These are phyloP conservation scores for Branchinecta lindahli DNA, from an alignment of 1,140 invertebrate genomes.

Conservation along the genomic window DNA sequence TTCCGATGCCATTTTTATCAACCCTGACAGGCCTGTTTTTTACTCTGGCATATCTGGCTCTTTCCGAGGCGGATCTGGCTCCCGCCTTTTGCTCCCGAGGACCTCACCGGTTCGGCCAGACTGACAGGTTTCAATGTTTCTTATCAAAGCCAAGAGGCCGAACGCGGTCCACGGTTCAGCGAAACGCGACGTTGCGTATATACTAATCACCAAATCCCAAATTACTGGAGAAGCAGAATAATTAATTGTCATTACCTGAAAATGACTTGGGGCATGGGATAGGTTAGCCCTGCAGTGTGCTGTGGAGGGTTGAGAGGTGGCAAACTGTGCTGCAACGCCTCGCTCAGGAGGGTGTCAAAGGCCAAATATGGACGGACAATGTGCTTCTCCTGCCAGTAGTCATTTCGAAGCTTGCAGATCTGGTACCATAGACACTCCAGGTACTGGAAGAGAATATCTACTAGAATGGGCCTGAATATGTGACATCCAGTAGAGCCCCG, in stretches of 20 bases:
- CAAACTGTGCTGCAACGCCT: constrained; percentile 87
- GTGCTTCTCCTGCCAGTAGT: constrained; percentile 95
- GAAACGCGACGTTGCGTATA: no score
- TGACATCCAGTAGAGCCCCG: background rate
- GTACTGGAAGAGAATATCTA: constrained; percentile 39
- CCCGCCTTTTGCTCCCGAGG: no score
- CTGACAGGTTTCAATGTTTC: no score
- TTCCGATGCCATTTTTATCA: no score
- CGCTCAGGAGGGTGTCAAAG: constrained; percentile 86
- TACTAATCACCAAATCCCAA: no score
- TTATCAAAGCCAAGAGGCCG: no score
- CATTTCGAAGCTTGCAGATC: constrained; percentile 72
- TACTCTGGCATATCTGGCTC: no score
- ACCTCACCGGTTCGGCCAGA: no score
- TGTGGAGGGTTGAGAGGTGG: constrained; percentile 73
- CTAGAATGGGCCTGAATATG: background rate
- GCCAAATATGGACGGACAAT: constrained; percentile 86
- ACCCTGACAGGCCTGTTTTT: no score
- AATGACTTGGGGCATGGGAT: constrained; percentile 78
- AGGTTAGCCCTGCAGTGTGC: constrained; percentile 70
- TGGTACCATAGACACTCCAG: constrained; percentile 95
- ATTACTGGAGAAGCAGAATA: no score
- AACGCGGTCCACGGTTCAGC: no score
- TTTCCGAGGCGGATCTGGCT: no score
- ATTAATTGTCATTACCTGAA: constrained; percentile 37